phyloP scores from a whole-genome alignment of 2,888 invertebrate genomes.

The Synergus laeviventris region DNA sequence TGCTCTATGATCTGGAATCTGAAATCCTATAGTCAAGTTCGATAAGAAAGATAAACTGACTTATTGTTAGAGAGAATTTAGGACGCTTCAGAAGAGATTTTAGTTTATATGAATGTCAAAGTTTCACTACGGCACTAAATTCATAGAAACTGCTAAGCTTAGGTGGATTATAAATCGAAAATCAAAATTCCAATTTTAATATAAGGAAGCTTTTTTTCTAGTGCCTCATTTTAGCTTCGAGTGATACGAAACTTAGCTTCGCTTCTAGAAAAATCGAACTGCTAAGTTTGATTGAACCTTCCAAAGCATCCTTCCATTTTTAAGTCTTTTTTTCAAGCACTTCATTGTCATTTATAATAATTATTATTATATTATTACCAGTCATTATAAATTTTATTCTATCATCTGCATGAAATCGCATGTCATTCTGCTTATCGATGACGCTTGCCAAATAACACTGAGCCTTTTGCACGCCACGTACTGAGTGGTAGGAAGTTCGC shows the following conservation, averaged over 20 bases:
- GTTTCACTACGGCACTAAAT: neutral
- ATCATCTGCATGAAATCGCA: conserved; percentile 31
- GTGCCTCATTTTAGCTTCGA: neutral
- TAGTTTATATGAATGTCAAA: neutral
- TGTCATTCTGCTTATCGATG: conserved; percentile 21
- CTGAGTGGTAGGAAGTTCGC: conserved; percentile 17
- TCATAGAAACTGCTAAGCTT: neutral
- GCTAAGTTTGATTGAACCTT: neutral
- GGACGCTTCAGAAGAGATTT: neutral
- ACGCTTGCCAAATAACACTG: neutral
- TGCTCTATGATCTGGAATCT: neutral
- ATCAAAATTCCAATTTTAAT: neutral
- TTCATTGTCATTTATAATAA: conserved; percentile 20
- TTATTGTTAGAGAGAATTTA: conserved; percentile 19
- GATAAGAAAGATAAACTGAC: neutral
- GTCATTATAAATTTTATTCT: neutral
- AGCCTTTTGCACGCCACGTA: conserved; percentile 36
- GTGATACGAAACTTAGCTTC: neutral
- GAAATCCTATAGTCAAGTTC: neutral
- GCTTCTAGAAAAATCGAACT: neutral
- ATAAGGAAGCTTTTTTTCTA: neutral
- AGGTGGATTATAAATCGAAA: neutral
- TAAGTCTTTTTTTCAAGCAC: neutral
- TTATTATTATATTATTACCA: neutral
- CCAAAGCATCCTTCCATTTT: neutral